Percentiles rank a stretch among this genome's conserved stretches.
Evolutionary conservation across 1,140 invertebrate species (phyloP).

Genomic region (Colletes latitarsis): DNA sequence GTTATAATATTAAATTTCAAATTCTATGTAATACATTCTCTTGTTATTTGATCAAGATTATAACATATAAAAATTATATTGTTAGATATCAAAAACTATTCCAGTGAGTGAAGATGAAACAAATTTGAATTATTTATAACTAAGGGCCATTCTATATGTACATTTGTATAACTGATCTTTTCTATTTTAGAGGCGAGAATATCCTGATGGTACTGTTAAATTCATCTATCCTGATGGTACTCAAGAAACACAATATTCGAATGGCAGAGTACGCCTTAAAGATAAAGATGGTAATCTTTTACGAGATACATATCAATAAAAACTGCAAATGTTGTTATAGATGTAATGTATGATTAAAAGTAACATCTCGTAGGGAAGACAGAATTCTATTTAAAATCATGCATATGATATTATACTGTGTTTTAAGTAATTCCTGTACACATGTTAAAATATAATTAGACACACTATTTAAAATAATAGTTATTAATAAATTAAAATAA

Average conservation of each 20-base stretch:
- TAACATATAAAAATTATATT: too few relatives aligned
- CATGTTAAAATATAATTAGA: not conserved
- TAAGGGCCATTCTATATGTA: not conserved
- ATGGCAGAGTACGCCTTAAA: slow-evolving; percentile 92
- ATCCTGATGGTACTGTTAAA: slow-evolving; percentile 96
- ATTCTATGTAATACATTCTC: too few relatives aligned
- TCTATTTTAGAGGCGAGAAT: slow-evolving; percentile 89
- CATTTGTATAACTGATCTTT: slow-evolving; percentile 38
- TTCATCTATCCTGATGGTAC: slow-evolving; percentile 93
- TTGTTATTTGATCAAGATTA: too few relatives aligned
- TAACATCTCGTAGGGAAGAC: not conserved
- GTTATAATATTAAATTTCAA: too few relatives aligned
- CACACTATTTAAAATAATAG: slow-evolving; percentile 1
- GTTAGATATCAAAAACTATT: too few relatives aligned
- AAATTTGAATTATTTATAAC: not conserved
- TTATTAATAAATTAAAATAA: slow-evolving; percentile 12
- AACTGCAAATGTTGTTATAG: not conserved
- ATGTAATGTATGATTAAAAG: not conserved
- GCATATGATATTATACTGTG: not conserved
- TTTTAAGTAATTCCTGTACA: slow-evolving; percentile 4
- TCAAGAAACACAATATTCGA: slow-evolving; percentile 94
- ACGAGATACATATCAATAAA: slow-evolving; percentile 83
- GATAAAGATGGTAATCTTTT: slow-evolving; percentile 91
- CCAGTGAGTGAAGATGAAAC: too few relatives aligned
- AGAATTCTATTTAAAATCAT: not conserved